phyloP scores from a whole-genome alignment of 2,888 invertebrate species.

The Harpalus rubripes region DNA sequence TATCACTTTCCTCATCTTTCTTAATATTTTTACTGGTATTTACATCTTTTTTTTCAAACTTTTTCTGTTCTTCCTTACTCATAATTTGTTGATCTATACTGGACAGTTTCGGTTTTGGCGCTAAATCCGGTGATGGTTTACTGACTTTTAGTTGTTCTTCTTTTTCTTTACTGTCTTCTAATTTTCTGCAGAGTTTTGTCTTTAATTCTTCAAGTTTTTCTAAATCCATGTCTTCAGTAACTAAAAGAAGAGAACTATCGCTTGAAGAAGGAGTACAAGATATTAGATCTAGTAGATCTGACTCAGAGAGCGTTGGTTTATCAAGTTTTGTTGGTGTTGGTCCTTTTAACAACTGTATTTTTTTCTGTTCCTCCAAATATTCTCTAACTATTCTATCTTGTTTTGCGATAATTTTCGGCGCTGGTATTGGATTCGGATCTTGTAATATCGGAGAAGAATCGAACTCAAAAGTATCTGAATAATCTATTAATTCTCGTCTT shows the following conservation, averaged over 20 bases:
- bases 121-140: background rate
- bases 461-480: background rate
- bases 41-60: constrained; percentile 30
- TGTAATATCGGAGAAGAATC: background rate
- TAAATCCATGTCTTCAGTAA: constrained; percentile 79
- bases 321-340: constrained; percentile 7
- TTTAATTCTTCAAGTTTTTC: constrained; percentile 78
- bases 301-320: constrained; percentile 74
- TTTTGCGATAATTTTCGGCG: background rate
- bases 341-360: constrained; percentile 12
- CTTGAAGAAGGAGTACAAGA: constrained; percentile 67
- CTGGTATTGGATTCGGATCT: constrained; percentile 8
- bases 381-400: background rate
- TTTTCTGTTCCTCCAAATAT: background rate
- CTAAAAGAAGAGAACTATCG: constrained; percentile 76
- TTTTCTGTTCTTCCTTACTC: constrained; percentile 61
- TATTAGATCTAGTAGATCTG: constrained; percentile 73
- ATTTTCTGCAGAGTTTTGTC: constrained; percentile 78
- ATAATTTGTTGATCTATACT: constrained; percentile 72
- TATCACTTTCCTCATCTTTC: constrained; percentile 48
- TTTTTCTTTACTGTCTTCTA: constrained; percentile 74
- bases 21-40: constrained; percentile 34
- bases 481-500: constrained; percentile 2
- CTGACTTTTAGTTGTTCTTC: constrained; percentile 5
- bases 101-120: constrained; percentile 67